Conservation (phyloP, 2,113 vertebrate genomes). For the Illadopsis cleaveri region DNA sequence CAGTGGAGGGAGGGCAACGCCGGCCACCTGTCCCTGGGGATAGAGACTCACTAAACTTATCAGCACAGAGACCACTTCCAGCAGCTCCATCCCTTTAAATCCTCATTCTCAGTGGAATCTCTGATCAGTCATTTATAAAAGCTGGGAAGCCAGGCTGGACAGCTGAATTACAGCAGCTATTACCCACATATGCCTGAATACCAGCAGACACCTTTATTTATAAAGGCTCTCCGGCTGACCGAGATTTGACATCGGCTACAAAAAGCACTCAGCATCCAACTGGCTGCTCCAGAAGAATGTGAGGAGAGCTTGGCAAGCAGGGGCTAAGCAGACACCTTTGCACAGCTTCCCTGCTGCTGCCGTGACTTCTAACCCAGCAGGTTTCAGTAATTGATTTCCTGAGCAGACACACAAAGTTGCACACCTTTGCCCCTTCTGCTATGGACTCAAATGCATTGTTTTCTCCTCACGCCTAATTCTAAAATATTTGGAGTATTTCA, state of each 20-base stretch:
- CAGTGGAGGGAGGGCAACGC: neutral
- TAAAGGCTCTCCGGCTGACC: slow-evolving; percentile 15
- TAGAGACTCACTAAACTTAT: neutral
- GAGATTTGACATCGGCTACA: slow-evolving; percentile 13
- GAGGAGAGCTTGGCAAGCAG: neutral
- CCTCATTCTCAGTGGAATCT: slow-evolving; percentile 38
- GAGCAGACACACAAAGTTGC: neutral
- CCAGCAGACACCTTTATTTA: slow-evolving; percentile 45
- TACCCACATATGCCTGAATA: neutral
- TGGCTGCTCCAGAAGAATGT: slow-evolving; percentile 11
- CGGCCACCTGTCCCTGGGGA: slow-evolving; percentile 38
- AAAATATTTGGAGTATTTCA: neutral
- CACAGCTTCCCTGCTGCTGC: neutral
- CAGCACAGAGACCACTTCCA: slow-evolving; percentile 34
- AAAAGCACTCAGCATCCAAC: slow-evolving; percentile 19
- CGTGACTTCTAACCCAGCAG: neutral
- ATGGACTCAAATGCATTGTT: neutral
- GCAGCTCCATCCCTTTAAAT: slow-evolving; percentile 55
- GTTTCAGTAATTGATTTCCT: neutral
- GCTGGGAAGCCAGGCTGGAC: neutral
- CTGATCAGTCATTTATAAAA: slow-evolving; percentile 58
- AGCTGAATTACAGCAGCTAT: slow-evolving; percentile 52
- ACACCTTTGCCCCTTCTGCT: neutral
- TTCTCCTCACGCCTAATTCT: neutral
- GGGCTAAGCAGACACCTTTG: neutral